Evolutionary conservation across 30 jellyfish, hydroid and myxozoan species (phyloP).

Genomic region (Clytia hemisphaerica): DNA sequence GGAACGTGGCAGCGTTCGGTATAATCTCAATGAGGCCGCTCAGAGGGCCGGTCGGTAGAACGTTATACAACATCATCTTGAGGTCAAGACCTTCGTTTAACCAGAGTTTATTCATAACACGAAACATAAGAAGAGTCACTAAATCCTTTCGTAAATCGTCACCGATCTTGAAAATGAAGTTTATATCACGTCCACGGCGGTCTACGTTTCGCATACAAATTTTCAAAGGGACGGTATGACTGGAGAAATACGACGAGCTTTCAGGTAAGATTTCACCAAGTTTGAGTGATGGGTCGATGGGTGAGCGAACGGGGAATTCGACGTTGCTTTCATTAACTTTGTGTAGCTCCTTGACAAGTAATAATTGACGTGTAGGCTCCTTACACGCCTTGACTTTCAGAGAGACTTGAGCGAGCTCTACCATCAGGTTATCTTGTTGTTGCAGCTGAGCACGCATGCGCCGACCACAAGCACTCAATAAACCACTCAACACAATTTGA

Average conservation of each 20-base stretch:
- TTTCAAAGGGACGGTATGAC: constrained; percentile 75
- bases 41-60: constrained; percentile 88
- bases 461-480: constrained; percentile 78
- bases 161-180: constrained; percentile 84
- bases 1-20: constrained; percentile 65
- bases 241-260: constrained; percentile 63
- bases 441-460: constrained; percentile 65
- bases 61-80: constrained; percentile 60
- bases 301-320: constrained; percentile 53
- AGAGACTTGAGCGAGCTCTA: constrained; percentile 46
- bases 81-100: constrained; percentile 76
- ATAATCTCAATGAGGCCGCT: constrained; percentile 80
- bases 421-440: constrained; percentile 68
- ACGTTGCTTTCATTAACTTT: constrained; percentile 33
- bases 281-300: constrained; percentile 67
- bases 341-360: constrained; percentile 40
- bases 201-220: constrained; percentile 66
- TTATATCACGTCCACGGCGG: constrained; percentile 57
- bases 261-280: constrained; percentile 33
- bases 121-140: constrained; percentile 71
- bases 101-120: constrained; percentile 88
- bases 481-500: constrained; percentile 78
- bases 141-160: constrained; percentile 91
- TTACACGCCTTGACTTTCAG: constrained; percentile 56
- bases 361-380: constrained; percentile 43